Evolutionary conservation across 2,797 vertebrate genomes (phyloP), one percentile per base, ranked within the genome.

Genomic region (Rhinichthys osculus): DNA sequence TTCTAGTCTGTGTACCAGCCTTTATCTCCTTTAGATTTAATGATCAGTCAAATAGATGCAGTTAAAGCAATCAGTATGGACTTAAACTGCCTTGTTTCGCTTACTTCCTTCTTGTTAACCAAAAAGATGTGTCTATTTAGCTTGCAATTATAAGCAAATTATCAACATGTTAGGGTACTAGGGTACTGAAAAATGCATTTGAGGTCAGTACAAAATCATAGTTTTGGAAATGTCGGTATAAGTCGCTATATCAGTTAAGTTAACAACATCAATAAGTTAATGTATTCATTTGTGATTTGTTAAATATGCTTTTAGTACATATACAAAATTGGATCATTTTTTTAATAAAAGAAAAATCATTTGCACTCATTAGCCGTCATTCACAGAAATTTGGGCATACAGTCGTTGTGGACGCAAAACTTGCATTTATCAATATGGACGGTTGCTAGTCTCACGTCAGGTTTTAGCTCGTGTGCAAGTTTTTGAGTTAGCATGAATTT

Each of bases 1-100:
- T 95, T 94, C 88, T 87, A 81, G 90, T 92, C 91, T 92, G 91
- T 93, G 93, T 93, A 94, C 90, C 93, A 92, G 91, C 89, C 87
- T 92, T 90, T 91, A 91, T 93, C 92, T 92, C 93, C 92, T 91
- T 93, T 88, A 89, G 90, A 92, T 92, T 93, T 92, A 87, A 86
- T 86, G 81, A 90, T 89, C 87, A 88, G 72, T 88, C 87, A 73
- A 74, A 85, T 69, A 87, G 81, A 88, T 78, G 73, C 57, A 62
- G 69, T 78, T 86, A 81, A 82, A 86, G 80, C 76, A 82, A 86
- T 89, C 82, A 84, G 82, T 35, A 52, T 80, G 54, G 69, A 85
- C 77, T 86, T 83, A 44, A 86, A 77, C 79, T 85, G 81, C 72
- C 73, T 57, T 17, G 54, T 77, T 85, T 85, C 44, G 13, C 19